Evolutionary conservation across 2,113 vertebrate species (phyloP), one percentile per base, ranked within the genome.

Genomic region (Larimichthys polyactis): DNA sequence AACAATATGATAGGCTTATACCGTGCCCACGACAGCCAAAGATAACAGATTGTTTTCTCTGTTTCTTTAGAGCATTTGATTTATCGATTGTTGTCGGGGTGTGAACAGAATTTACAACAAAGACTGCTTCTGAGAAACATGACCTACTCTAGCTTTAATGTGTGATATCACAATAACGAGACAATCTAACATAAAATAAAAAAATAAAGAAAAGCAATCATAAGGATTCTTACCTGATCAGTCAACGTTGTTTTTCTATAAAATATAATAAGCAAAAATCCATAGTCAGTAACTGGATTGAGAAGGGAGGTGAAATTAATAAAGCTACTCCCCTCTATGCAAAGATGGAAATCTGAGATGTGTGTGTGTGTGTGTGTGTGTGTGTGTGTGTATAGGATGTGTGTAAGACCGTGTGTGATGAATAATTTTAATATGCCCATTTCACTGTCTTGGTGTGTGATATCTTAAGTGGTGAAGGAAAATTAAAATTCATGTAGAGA

Each of bases 221-320:
- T 59, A 16, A 9, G 58, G 59, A 67, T 46, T 78, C 62, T 36
- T 9, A 72, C 27, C 78, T 87, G 71, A 82, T 81, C 80, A 72
- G 54, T 79, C 70, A 69, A 51, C 75, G 48, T 15, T n/a, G n/a
- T 49, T 80, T 62, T 67, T 67, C 15, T n/a, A 51, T 65, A 22
- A 65, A 78, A 78, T 71, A 77, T 70, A 75, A 83, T 66, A 54
- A 81, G 66, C 24, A 74, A 46, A 71, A 55, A 71, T 75, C 63
- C 66, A 77, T 80, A 72, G 70, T 64, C 58, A 46, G 78, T 89
- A 89, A 91, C 86, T 93, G 90, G 90, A 89, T 92, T 92, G n/a
- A 89, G 46, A 85, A 63, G 59, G 57, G 59, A 82, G 71, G 59
- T 58, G 48, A 86, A 79, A 83, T 83, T 72, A 88, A 89, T 88